Evolutionary conservation across 2,113 vertebrate species (phyloP).

Genomic region (Microcebus ravelobensis): DNA sequence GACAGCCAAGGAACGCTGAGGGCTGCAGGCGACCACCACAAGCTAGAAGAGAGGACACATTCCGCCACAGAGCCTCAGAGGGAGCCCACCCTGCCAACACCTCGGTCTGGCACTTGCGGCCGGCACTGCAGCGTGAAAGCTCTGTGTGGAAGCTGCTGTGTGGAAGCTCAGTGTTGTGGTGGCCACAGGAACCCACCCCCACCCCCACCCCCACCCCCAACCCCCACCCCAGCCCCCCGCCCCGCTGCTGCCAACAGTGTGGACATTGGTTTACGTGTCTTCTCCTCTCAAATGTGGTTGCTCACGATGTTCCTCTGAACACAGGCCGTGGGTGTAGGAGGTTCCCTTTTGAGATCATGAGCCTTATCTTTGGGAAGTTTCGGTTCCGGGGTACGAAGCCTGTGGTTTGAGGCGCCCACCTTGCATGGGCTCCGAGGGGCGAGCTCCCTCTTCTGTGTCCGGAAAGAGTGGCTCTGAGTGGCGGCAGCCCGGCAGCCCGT

Average conservation of each 20-base stretch:
- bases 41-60: neutral
- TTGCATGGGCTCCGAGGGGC: neutral
- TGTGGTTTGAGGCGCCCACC: accelerated
- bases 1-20: too few species aligned
- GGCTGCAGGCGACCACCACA: neutral
- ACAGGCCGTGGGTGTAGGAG: accelerated
- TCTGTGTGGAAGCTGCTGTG: too few species aligned
- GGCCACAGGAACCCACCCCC: neutral
- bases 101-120: neutral
- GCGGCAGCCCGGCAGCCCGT: too few species aligned
- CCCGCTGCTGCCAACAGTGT: neutral
- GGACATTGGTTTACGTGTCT: neutral
- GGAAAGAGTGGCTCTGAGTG: neutral
- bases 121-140: accelerated
- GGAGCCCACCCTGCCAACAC: neutral
- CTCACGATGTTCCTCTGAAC: neutral
- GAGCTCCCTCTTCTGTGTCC: accelerated
- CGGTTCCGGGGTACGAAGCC: neutral
- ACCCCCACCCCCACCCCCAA: too few species aligned
- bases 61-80: too few species aligned
- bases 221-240: too few species aligned
- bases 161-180: accelerated
- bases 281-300: neutral
- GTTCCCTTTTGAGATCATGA: neutral
- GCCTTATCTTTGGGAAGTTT: too few species aligned